Evolutionary conservation across 2,888 invertebrate genomes (phyloP).

Genomic region (Dinocampus coccinellae): DNA sequence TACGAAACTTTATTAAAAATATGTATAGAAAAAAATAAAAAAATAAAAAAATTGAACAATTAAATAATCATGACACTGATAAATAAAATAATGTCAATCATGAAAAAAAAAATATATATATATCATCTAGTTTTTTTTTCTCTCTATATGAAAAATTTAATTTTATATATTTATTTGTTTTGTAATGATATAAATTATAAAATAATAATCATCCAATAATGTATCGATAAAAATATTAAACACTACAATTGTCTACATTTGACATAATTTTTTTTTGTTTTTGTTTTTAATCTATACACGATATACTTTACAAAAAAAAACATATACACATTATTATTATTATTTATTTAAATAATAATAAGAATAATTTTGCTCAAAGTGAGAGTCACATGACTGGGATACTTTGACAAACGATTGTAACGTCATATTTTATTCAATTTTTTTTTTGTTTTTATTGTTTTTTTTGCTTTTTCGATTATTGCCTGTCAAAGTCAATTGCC

Average conservation of each 20-base stretch:
- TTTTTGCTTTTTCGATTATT: no score
- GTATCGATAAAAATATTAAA: no score
- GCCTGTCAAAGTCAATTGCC: background rate
- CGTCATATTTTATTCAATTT: background rate
- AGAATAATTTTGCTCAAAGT: background rate
- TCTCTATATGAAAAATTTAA: no score
- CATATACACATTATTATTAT: background rate
- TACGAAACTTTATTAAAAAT: background rate
- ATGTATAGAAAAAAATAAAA: background rate
- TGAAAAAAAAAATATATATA: background rate
- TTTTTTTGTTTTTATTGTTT: background rate
- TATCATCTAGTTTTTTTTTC: no score
- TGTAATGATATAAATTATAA: no score
- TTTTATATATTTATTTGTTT: no score
- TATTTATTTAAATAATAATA: no score
- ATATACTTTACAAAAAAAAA: background rate
- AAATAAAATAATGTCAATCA: background rate
- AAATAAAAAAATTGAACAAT: background rate
- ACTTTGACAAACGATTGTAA: constrained; percentile 4
- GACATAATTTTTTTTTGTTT: no score
- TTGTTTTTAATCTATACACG: background rate
- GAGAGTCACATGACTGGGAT: constrained; percentile 8
- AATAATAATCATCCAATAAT: no score
- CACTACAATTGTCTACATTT: no score
- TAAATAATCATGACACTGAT: background rate